These are phyloP conservation scores for Philaethria dido DNA, from an alignment of 2,888 invertebrate genomes.

Conservation along the genomic window DNA sequence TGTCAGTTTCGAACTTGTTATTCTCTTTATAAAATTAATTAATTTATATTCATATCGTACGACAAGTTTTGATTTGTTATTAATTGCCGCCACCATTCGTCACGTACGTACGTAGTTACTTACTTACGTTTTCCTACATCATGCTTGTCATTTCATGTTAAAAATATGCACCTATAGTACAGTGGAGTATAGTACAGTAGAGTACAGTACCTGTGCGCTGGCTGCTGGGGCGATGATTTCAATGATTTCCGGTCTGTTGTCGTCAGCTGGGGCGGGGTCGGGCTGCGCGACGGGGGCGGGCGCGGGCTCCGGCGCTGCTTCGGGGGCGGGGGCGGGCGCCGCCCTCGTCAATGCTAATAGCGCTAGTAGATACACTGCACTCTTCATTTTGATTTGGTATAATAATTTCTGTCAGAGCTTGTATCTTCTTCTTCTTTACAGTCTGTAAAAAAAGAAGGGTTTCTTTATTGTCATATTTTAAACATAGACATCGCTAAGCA, in stretches of 20 bases:
- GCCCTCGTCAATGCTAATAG: constrained; percentile 53
- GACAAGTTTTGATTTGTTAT: too few species aligned
- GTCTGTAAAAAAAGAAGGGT: constrained; percentile 5
- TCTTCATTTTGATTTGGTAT: constrained; percentile 55
- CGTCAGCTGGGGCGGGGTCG: constrained; percentile 55
- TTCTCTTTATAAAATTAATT: not conserved
- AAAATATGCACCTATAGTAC: not conserved
- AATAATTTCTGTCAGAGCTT: constrained; percentile 16
- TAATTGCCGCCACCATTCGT: too few species aligned
- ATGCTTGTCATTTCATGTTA: not conserved
- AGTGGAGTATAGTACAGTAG: too few species aligned
- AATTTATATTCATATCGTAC: not conserved
- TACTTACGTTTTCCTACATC: not conserved
- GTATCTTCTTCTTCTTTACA: constrained; percentile 7
- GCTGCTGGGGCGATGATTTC: constrained; percentile 80
- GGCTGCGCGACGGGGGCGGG: constrained; percentile 57
- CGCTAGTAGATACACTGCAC: constrained; percentile 55
- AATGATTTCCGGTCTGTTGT: constrained; percentile 75
- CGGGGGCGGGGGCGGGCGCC: constrained; percentile 51
- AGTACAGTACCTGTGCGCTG: constrained; percentile 69
- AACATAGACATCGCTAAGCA: not conserved
- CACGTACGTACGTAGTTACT: not conserved
- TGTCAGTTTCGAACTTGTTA: not conserved
- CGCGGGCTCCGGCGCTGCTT: constrained; percentile 51
- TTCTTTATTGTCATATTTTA: not conserved